phyloP scores from a whole-genome alignment of 2,797 vertebrate genomes.

The Ceryle rudis region DNA sequence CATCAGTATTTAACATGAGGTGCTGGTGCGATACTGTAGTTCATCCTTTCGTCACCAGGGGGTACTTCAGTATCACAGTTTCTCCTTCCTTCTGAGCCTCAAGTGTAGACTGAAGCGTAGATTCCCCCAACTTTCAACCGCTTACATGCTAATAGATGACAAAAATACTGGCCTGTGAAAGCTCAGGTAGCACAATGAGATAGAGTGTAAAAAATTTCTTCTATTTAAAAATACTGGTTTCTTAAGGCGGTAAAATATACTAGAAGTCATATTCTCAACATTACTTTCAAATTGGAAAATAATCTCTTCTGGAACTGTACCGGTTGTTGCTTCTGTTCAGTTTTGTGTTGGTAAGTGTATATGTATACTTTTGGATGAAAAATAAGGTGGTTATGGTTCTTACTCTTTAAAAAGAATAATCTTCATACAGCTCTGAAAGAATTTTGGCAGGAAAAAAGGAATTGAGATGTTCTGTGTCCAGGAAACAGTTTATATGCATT shows the following conservation, averaged over 20 bases:
- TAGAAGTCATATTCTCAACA: background rate
- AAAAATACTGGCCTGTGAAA: background rate
- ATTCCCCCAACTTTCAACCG: background rate
- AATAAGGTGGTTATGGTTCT: background rate
- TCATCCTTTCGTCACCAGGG: slow-evolving; percentile 50
- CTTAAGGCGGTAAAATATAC: background rate
- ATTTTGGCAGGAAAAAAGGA: background rate
- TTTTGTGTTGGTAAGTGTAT: background rate
- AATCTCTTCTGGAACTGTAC: background rate
- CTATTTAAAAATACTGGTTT: background rate
- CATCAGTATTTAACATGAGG: fast-evolving
- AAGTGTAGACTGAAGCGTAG: background rate
- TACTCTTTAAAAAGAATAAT: background rate
- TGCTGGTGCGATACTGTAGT: background rate
- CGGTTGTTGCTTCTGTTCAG: background rate
- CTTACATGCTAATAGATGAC: background rate
- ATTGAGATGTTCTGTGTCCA: background rate
- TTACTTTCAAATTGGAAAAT: background rate
- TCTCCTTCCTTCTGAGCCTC: background rate
- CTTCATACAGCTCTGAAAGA: background rate
- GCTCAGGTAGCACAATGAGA: background rate
- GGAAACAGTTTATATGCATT: background rate
- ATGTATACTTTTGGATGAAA: background rate
- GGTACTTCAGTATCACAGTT: slow-evolving; percentile 51
- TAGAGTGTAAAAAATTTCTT: background rate